Conservation (phyloP, 2,113 vertebrate species). For the Neopipo cinnamomea region DNA sequence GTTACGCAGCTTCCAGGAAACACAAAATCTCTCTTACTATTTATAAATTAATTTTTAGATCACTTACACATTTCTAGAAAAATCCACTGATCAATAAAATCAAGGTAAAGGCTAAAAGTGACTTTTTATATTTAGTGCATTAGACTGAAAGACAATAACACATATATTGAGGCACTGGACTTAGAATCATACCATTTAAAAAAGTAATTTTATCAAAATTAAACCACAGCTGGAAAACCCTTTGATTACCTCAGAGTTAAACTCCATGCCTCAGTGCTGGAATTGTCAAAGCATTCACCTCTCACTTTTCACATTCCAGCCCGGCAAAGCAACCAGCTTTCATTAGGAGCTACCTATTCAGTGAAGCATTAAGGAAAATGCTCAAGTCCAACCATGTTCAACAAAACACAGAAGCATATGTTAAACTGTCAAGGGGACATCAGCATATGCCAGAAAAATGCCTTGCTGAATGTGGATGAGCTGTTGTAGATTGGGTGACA, state of each 20-base stretch:
- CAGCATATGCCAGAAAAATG: neutral
- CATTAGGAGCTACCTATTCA: neutral
- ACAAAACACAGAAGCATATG: neutral
- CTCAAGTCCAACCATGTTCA: neutral
- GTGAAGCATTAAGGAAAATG: neutral
- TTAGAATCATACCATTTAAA: neutral
- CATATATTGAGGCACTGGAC: neutral
- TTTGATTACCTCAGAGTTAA: neutral
- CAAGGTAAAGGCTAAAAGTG: neutral
- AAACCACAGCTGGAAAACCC: neutral
- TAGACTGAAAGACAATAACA: neutral
- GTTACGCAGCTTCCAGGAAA: neutral
- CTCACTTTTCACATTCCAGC: neutral
- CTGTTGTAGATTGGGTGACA: neutral
- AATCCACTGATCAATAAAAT: neutral
- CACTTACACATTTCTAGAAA: neutral
- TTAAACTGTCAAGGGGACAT: neutral
- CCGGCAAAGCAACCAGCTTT: neutral
- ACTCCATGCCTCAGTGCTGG: neutral
- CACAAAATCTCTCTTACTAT: neutral
- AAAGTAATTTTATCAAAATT: neutral
- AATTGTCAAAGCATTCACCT: neutral
- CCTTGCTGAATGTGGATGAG: neutral
- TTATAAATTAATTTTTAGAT: neutral
- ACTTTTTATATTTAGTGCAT: neutral